Base-by-base conservation (phyloP, 2,113 vertebrate genomes). In the Caranx ignobilis region DNA sequence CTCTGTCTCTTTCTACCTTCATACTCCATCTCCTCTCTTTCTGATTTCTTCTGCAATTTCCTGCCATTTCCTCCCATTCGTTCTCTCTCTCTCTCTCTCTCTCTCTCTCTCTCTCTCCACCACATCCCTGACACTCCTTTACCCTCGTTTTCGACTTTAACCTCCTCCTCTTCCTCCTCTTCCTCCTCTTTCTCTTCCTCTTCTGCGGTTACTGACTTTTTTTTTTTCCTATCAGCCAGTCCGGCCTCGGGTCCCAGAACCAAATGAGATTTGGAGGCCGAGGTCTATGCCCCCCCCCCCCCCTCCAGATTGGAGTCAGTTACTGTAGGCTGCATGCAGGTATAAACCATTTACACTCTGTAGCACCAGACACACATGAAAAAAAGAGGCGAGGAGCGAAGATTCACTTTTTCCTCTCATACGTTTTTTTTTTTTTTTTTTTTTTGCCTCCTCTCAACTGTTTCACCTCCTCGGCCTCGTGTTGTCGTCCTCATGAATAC, bases 211-310 rank as follows among this genome's bases (percentile, higher is more conserved):
- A 79, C 67, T 85, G 86, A 78, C 70, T 74, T 84, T 77, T 80
- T 81, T 26, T 41, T 81, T 41, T 56, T 74, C 63, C 82, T 73
- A 85, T 91, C 88, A 88, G 70, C 16, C 19, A 79, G 84, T 88
- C 75, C 82, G 71, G 87, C 85, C 89, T 89, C 59, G 48, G 83
- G 87, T 88, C 85, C 76, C 75, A 59, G 64, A 89, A 88, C 91
- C 85, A 93, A 95, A 95, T 94, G 90, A 89, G 94, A 95, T 95
- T 95, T 94, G 87, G 81, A 88, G 88, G 86, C 84, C 79, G 26
- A 72, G 79, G 88, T 65, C 75, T 15, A 31, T 65, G 54, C 80
- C 87, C 87, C 54, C 70, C 60, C 73, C 78, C 63, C 68, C 76
- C 43, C 34, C 71, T 72, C 81, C 59, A 82, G 86, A 93, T 88